Percentiles rank a stretch among this genome's conserved stretches.
Evolutionary conservation across 2,888 invertebrate species (phyloP).

Genomic region (Ophion obscuratus): DNA sequence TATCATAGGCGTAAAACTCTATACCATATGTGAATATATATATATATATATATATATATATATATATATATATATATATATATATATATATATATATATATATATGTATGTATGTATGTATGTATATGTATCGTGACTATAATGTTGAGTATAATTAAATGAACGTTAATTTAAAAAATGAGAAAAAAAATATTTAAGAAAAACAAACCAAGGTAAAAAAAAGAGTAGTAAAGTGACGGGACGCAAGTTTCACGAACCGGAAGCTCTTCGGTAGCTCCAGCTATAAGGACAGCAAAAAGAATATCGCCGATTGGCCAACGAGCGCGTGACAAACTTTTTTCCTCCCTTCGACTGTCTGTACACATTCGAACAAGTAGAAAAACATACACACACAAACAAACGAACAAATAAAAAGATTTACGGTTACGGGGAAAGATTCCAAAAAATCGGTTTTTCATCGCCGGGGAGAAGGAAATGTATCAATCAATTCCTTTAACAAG

Average conservation of each 20-base stretch:
- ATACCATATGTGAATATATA: slow-evolving; percentile 22
- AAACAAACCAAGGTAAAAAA: slow-evolving; percentile 18
- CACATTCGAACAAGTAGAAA: background rate
- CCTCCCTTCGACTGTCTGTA: background rate
- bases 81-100: background rate
- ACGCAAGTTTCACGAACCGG: slow-evolving; percentile 3
- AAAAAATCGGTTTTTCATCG: too few species aligned
- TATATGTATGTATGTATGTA: background rate
- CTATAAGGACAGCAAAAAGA: background rate
- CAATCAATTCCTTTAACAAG: too few species aligned
- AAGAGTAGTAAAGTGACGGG: slow-evolving; percentile 8
- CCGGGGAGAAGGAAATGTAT: too few species aligned
- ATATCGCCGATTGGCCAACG: slow-evolving; percentile 48
- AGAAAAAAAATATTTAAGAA: slow-evolving; percentile 5
- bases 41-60: background rate
- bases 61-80: slow-evolving; percentile 20
- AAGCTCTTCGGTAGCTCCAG: background rate
- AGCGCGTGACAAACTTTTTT: slow-evolving; percentile 24
- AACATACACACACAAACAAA: slow-evolving; percentile 28
- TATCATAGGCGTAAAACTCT: slow-evolving; percentile 74
- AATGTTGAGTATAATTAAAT: slow-evolving; percentile 70
- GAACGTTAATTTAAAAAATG: slow-evolving; percentile 36
- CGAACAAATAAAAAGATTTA: background rate
- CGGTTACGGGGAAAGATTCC: too few species aligned
- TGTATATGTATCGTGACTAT: slow-evolving; percentile 63